Percentiles rank a stretch among this genome's conserved stretches.
Evolutionary conservation across 2,888 invertebrate species (phyloP).

Genomic region (Nomada goodeniana): DNA sequence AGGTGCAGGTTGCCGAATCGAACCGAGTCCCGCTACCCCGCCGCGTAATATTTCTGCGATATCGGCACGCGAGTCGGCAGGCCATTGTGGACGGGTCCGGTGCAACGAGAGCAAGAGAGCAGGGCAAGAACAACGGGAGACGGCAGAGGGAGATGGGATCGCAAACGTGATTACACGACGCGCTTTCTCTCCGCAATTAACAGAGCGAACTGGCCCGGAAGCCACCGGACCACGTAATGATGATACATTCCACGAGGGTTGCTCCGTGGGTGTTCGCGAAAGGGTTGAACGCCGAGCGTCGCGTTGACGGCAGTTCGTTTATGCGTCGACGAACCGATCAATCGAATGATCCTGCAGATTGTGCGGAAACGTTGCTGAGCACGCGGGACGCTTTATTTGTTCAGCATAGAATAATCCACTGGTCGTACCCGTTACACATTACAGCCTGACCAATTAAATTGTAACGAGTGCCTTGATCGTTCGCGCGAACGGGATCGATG

Average conservation of each 20-base stretch:
- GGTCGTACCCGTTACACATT: constrained; percentile 6
- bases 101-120: neutral
- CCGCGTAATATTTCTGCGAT: constrained; percentile 68
- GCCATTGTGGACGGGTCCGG: neutral
- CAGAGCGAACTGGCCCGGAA: constrained; percentile 71
- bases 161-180: constrained; percentile 73
- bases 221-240: constrained; percentile 76
- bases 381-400: constrained; percentile 46
- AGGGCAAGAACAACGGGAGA: neutral
- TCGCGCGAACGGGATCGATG: neutral
- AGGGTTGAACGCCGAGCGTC: constrained; percentile 49
- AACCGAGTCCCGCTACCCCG: constrained; percentile 39
- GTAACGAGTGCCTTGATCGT: neutral
- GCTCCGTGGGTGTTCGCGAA: constrained; percentile 49
- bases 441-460: neutral
- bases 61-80: constrained; percentile 54
- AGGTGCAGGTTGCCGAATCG: constrained; percentile 60
- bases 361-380: constrained; percentile 45
- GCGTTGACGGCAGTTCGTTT: constrained; percentile 65
- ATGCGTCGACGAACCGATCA: constrained; percentile 57
- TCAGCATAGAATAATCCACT: neutral
- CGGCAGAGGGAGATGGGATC: constrained; percentile 32
- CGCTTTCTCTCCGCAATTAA: constrained; percentile 76
- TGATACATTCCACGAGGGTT: constrained; percentile 75
- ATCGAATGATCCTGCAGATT: constrained; percentile 62